phyloP scores from a whole-genome alignment of 2,113 vertebrate species.

The Plestiodon gilberti region DNA sequence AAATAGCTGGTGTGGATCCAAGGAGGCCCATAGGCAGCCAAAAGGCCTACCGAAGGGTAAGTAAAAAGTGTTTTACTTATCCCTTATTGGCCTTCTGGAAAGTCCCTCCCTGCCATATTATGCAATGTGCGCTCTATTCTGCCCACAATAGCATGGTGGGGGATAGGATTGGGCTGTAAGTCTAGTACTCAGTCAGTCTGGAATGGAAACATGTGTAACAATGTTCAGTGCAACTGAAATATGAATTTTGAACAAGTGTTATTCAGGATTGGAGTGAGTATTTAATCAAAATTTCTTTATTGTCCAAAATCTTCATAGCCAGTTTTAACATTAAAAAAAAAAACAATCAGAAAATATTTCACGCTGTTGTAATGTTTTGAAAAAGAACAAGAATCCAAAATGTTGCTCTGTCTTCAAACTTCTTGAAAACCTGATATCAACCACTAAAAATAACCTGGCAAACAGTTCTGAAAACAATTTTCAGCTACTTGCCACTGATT shows the following conservation, averaged over 20 bases:
- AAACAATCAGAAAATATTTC: constrained; percentile 42
- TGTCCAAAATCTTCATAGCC: constrained; percentile 54
- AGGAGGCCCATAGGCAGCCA: constrained; percentile 42
- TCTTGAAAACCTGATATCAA: constrained; percentile 48
- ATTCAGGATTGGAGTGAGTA: constrained; percentile 22
- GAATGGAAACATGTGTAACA: constrained; percentile 78
- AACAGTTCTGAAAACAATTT: constrained; percentile 82
- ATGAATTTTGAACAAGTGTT: constrained; percentile 64
- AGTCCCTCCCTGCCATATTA: too few species aligned
- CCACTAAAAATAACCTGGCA: constrained; percentile 76
- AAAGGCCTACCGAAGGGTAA: too few species aligned
- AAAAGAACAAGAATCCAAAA: constrained; percentile 40
- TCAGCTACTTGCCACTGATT: constrained; percentile 81
- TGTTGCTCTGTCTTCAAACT: constrained; percentile 46
- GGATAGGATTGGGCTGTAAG: too few species aligned
- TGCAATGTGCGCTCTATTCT: too few species aligned
- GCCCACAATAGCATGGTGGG: too few species aligned
- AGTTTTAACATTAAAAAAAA: not conserved
- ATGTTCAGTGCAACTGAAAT: constrained; percentile 65
- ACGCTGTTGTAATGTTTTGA: constrained; percentile 40
- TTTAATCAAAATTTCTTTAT: constrained; percentile 47
- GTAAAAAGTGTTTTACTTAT: constrained; percentile 82
- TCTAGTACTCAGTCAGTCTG: constrained; percentile 81
- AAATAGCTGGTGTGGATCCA: too few species aligned
- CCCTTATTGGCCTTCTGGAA: too few species aligned